Evolutionary conservation across 2,113 vertebrate species (phyloP).

Genomic region (Uria aalge): DNA sequence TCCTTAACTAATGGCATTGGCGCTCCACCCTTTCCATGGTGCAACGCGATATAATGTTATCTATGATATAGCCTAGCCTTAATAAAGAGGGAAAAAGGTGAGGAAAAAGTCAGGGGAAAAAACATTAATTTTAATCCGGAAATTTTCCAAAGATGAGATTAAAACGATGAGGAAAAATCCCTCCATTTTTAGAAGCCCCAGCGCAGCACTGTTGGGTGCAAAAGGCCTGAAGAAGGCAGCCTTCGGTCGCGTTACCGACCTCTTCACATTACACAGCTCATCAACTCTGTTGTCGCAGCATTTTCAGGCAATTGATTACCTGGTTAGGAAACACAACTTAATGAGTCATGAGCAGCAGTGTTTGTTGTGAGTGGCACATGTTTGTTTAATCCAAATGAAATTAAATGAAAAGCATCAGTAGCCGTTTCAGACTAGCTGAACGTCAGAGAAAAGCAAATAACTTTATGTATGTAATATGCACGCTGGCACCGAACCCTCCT

Average conservation of each 20-base stretch:
- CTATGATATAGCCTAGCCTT: background rate
- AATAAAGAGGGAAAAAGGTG: background rate
- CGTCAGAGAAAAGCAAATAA: conserved; percentile 47
- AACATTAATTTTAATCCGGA: background rate
- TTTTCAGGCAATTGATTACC: conserved; percentile 55
- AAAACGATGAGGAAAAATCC: background rate
- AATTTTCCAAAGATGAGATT: background rate
- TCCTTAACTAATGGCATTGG: background rate
- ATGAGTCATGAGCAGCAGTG: conserved; percentile 38
- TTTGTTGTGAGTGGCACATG: background rate
- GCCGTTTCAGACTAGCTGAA: background rate
- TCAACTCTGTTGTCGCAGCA: background rate
- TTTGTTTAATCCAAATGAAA: conserved; percentile 42
- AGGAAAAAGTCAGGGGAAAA: background rate
- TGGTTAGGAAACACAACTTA: conserved; percentile 46
- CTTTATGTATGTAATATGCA: background rate
- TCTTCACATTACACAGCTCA: conserved; percentile 16
- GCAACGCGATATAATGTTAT: background rate
- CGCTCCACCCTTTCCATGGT: background rate
- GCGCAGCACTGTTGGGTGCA: background rate
- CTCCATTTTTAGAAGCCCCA: background rate
- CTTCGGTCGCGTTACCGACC: background rate
- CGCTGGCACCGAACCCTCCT: background rate
- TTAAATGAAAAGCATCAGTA: conserved; percentile 37
- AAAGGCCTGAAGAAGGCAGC: background rate